These are phyloP conservation scores for Lottia gigantea DNA, from an alignment of 2,888 invertebrate genomes.

Conservation along the genomic window DNA sequence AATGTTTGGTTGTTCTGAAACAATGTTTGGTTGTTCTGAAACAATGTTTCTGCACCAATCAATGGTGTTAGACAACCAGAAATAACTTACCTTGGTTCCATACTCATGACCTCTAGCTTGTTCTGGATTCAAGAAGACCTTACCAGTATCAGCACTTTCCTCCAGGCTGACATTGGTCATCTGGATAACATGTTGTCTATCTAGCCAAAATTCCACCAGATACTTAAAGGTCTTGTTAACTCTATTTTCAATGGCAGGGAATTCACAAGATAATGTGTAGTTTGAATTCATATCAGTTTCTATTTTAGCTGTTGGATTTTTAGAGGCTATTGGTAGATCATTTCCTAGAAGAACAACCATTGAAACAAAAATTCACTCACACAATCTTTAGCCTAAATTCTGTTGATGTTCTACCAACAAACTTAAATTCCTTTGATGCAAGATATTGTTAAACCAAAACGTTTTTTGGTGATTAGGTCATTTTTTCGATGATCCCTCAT, in stretches of 20 bases:
- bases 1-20: no score
- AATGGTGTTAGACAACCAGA: no score
- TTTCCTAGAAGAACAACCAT: conserved; percentile 19
- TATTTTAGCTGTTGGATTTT: conserved; percentile 34
- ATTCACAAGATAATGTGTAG: conserved; percentile 36
- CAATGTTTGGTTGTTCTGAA: no score
- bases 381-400: no score
- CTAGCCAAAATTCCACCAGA: conserved; percentile 33
- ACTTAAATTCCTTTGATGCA: no score
- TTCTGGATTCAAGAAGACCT: conserved; percentile 28
- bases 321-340: conserved; percentile 29
- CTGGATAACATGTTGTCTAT: conserved; percentile 29
- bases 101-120: conserved; percentile 31
- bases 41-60: no score
- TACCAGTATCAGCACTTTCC: conserved; percentile 13
- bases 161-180: conserved; percentile 7
- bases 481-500: no score
- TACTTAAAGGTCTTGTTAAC: conserved; percentile 25
- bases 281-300: conserved; percentile 22
- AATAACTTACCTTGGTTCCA: conserved; percentile 30
- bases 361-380: no score
- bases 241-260: conserved; percentile 19
- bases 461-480: no score
- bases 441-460: no score
- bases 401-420: no score